phyloP scores from a whole-genome alignment of 2,888 invertebrate genomes.

The Ypsolopha scabrella region DNA sequence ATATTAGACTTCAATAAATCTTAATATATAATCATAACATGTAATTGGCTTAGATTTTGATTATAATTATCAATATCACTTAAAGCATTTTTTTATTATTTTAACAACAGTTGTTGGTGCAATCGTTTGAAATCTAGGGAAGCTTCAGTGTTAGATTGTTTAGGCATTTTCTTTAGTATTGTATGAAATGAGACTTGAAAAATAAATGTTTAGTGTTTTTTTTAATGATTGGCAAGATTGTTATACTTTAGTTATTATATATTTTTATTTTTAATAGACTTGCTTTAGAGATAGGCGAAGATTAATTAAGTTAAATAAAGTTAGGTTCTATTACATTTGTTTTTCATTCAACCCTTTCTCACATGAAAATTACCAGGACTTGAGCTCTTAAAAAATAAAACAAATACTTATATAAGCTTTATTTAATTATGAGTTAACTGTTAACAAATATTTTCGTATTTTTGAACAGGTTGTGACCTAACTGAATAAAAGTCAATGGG shows the following conservation, averaged over 20 bases:
- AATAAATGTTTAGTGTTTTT: background rate
- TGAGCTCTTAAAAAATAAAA: conserved; percentile 37
- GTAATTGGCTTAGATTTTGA: no score
- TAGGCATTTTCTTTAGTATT: conserved; percentile 20
- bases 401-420: conserved; percentile 68
- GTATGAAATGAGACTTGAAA: conserved; percentile 9
- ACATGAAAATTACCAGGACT: background rate
- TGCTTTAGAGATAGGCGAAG: background rate
- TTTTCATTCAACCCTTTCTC: background rate
- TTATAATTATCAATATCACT: conserved; percentile 2
- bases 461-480: conserved; percentile 70
- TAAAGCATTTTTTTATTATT: conserved; percentile 47
- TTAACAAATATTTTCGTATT: conserved; percentile 66
- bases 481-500: conserved; percentile 67
- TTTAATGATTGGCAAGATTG: background rate
- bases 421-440: conserved; percentile 66
- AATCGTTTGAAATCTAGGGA: conserved; percentile 37
- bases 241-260: conserved; percentile 1
- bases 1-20: conserved; percentile 37
- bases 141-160: conserved; percentile 27
- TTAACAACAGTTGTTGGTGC: conserved; percentile 37
- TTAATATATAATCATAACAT: conserved; percentile 32
- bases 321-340: background rate
- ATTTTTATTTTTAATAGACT: background rate
- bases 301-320: conserved; percentile 4